Percentiles rank a stretch among this genome's conserved stretches.
Evolutionary conservation across 2,113 vertebrate genomes (phyloP).

Genomic region (Xiphophorus hellerii): DNA sequence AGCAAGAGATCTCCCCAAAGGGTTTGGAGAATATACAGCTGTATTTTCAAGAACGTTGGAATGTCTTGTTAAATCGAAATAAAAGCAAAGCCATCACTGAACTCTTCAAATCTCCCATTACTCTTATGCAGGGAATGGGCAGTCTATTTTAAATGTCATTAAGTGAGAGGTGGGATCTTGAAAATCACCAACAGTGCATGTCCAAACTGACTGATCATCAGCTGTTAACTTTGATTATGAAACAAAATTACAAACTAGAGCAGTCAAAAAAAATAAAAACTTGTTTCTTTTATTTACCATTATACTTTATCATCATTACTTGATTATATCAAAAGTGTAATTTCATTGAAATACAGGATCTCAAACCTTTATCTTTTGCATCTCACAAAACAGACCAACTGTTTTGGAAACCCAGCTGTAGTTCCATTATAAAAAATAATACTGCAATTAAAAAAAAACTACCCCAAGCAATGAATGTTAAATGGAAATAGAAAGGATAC

Average conservation of each 20-base stretch:
- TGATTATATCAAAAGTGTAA: too few relatives aligned
- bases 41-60: neutral
- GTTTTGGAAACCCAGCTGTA: constrained; percentile 8
- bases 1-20: constrained; percentile 43
- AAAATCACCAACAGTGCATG: neutral
- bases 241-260: neutral
- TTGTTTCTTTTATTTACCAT: neutral
- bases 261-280: neutral
- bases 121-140: neutral
- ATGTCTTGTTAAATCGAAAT: neutral
- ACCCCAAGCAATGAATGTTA: constrained; percentile 53
- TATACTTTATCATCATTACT: too few relatives aligned
- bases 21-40: constrained; percentile 26
- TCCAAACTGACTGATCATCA: neutral
- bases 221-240: neutral
- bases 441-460: constrained; percentile 12
- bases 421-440: constrained; percentile 20
- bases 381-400: constrained; percentile 3
- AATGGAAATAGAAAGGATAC: constrained; percentile 48
- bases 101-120: too few relatives aligned
- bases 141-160: neutral
- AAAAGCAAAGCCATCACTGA: neutral
- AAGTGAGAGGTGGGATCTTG: neutral
- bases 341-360: too few relatives aligned
- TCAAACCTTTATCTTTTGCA: neutral